A percentile compares a stretch with the other conserved stretches of the same genome.
phyloP scores from a whole-genome alignment of 2,888 invertebrate species.

The Graphium colonna region DNA sequence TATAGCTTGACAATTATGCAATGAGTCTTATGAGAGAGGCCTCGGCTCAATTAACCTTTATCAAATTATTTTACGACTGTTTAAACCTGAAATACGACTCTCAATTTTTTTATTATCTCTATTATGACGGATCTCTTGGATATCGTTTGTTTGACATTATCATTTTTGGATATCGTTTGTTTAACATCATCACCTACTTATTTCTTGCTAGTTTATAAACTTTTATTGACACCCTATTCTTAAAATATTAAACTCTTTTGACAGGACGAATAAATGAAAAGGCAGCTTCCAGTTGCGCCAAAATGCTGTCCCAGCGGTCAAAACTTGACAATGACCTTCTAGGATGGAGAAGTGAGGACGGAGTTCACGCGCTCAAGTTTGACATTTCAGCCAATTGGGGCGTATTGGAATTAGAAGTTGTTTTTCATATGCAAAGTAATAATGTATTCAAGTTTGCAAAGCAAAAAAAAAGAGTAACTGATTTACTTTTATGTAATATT shows the following conservation, averaged over 20 bases:
- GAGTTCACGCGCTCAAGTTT: constrained; percentile 53
- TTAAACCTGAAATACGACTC: constrained; percentile 63
- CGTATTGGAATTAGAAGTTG: too few relatives aligned
- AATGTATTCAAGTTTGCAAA: too few relatives aligned
- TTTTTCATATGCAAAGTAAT: too few relatives aligned
- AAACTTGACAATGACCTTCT: constrained; percentile 54
- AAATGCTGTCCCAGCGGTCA: constrained; percentile 78
- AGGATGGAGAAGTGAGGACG: constrained; percentile 50
- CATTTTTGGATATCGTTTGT: too few relatives aligned
- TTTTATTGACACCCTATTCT: too few relatives aligned
- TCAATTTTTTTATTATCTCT: constrained; percentile 63
- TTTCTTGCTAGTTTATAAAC: too few relatives aligned
- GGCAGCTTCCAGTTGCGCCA: constrained; percentile 66
- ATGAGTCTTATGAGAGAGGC: too few relatives aligned
- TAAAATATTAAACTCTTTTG: constrained; percentile 10
- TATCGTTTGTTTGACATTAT: constrained; percentile 60
- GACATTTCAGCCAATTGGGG: constrained; percentile 75
- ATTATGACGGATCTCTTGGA: constrained; percentile 12
- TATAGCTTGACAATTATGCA: too few relatives aligned
- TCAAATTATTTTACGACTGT: constrained; percentile 52
- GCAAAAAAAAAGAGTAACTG: too few relatives aligned
- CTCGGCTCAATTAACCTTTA: constrained; percentile 46
- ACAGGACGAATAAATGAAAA: constrained; percentile 57
- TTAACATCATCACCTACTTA: too few relatives aligned
- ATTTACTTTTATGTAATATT: too few relatives aligned